These are phyloP conservation scores for Aricia artaxerxes DNA, from an alignment of 2,888 invertebrate species.

Conservation along the genomic window DNA sequence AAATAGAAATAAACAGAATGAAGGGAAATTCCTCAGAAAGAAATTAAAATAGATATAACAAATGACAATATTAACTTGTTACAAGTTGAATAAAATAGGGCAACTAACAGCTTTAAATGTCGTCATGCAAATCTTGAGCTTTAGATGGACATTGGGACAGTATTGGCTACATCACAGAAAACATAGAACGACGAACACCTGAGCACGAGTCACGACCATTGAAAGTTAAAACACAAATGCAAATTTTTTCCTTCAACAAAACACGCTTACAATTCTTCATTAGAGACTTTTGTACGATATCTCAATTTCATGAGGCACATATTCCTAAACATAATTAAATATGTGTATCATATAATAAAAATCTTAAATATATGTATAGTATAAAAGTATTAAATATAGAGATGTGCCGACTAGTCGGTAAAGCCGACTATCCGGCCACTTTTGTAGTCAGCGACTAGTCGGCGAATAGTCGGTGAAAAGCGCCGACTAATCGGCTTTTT, in stretches of 20 bases:
- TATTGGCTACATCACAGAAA: conserved; percentile 34
- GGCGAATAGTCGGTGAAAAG: too few species aligned
- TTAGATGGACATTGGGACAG: conserved; percentile 40
- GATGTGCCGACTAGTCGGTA: too few species aligned
- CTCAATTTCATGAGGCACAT: not conserved
- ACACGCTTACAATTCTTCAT: conserved; percentile 1
- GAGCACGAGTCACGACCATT: not conserved
- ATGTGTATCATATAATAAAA: too few species aligned
- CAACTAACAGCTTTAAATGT: conserved; percentile 49
- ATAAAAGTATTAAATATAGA: too few species aligned
- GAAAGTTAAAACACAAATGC: not conserved
- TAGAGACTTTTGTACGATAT: not conserved
- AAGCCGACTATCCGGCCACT: too few species aligned
- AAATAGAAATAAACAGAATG: not conserved
- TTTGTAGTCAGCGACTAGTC: too few species aligned
- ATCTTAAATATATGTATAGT: too few species aligned
- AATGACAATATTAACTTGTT: conserved; percentile 5
- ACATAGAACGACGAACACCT: not conserved
- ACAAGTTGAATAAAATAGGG: not conserved
- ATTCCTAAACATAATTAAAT: not conserved
- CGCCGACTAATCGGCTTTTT: too few species aligned
- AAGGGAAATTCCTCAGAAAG: not conserved
- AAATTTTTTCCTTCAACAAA: not conserved
- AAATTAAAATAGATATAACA: not conserved
- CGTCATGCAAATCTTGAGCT: conserved; percentile 40